Conservation (phyloP, 2,888 invertebrate genomes). For the Thecocarcelia acutangulata region DNA sequence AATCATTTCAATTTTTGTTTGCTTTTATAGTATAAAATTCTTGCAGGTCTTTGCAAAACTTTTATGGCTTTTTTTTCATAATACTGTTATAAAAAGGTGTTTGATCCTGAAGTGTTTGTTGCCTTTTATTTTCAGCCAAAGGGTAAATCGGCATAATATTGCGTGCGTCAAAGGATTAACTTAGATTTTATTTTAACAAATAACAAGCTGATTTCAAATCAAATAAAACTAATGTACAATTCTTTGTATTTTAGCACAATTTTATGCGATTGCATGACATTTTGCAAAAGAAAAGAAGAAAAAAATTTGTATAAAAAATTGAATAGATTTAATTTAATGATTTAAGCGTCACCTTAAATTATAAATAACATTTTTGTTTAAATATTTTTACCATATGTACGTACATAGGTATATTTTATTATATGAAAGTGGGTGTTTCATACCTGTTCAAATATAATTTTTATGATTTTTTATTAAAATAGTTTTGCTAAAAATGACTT, state of each 20-base stretch:
- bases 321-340: constrained; percentile 52
- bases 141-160: constrained; percentile 23
- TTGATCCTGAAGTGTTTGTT: constrained; percentile 14
- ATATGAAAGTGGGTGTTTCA: background rate
- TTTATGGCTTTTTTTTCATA: constrained; percentile 51
- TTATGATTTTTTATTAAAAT: background rate
- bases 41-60: constrained; percentile 46
- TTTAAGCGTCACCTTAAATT: constrained; percentile 56
- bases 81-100: background rate
- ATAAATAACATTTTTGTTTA: constrained; percentile 43
- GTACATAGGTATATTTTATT: background rate
- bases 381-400: background rate
- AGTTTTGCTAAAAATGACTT: constrained; percentile 10
- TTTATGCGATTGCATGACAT: constrained; percentile 62
- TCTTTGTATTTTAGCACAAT: constrained; percentile 27
- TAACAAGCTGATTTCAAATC: constrained; percentile 56
- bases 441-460: background rate
- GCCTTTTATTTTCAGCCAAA: constrained; percentile 5
- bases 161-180: constrained; percentile 62
- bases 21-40: constrained; percentile 10
- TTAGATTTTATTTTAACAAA: constrained; percentile 24
- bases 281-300: background rate
- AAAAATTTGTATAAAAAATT: constrained; percentile 34
- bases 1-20: constrained; percentile 4
- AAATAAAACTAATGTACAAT: constrained; percentile 28